Conservation (phyloP, 2,113 vertebrate species). For the Sylvia atricapilla region DNA sequence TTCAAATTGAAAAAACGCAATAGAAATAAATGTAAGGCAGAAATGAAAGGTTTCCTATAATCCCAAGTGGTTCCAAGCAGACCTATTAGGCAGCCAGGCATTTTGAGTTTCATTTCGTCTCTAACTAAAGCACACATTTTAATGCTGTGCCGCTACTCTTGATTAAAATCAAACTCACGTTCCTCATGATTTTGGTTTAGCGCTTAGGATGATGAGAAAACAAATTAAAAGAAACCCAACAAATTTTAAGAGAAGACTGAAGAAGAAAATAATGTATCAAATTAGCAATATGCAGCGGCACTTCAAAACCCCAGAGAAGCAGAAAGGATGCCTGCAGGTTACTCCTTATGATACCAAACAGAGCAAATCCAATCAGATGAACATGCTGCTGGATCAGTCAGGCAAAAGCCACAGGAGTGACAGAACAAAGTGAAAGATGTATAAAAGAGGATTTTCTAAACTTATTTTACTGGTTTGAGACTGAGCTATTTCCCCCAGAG, state of each 20-base stretch:
- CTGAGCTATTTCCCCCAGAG: not conserved
- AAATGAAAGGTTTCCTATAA: not conserved
- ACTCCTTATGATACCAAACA: conserved; percentile 34
- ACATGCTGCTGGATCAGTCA: conserved; percentile 41
- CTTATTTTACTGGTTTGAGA: conserved; percentile 15
- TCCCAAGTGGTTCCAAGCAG: not conserved
- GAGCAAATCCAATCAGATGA: conserved; percentile 64
- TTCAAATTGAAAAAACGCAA: not conserved
- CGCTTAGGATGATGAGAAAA: not conserved
- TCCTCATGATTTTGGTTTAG: not conserved
- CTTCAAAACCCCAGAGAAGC: conserved; percentile 2
- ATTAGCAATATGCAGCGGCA: not conserved
- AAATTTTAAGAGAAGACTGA: not conserved
- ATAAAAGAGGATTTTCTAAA: conserved; percentile 45
- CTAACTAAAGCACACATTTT: not conserved
- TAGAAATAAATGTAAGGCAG: not conserved
- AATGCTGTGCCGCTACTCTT: not conserved
- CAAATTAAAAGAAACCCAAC: not conserved
- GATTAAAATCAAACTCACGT: not conserved
- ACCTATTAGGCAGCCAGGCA: not conserved
- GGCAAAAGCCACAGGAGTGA: not conserved
- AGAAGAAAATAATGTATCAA: conserved; percentile 42
- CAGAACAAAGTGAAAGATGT: not conserved
- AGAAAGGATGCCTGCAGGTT: conserved; percentile 33
- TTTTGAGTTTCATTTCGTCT: not conserved